These are phyloP conservation scores for Eulithis prunata DNA, from an alignment of 2,888 invertebrate genomes.

Conservation along the genomic window DNA sequence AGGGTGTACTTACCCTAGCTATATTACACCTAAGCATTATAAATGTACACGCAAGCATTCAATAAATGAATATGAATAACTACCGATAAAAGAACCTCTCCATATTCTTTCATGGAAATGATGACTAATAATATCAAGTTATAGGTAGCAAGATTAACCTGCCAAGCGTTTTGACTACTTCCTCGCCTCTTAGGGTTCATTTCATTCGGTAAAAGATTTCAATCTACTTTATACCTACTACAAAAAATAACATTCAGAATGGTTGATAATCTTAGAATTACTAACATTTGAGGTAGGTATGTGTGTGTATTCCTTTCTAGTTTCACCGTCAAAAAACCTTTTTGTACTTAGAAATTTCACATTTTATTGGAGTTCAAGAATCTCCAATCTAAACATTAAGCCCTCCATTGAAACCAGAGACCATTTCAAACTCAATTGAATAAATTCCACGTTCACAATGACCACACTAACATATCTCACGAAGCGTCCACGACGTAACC, in stretches of 20 bases:
- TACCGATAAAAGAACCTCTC: too few relatives aligned
- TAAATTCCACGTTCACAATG: constrained; percentile 39
- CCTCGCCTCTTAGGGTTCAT: too few relatives aligned
- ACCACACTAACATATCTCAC: constrained; percentile 53
- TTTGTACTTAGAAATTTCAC: not conserved
- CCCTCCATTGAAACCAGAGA: constrained; percentile 20
- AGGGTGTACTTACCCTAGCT: too few relatives aligned
- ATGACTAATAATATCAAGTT: too few relatives aligned
- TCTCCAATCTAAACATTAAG: constrained; percentile 10
- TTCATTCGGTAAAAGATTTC: too few relatives aligned
- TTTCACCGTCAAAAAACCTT: not conserved
- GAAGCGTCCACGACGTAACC: constrained; percentile 54
- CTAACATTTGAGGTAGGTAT: not conserved
- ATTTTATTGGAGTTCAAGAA: not conserved
- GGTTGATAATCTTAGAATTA: not conserved
- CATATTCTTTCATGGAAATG: too few relatives aligned
- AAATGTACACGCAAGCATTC: too few relatives aligned
- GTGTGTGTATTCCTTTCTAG: not conserved
- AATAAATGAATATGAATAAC: too few relatives aligned
- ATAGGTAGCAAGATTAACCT: too few relatives aligned
- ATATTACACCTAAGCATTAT: too few relatives aligned
- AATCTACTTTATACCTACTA: too few relatives aligned
- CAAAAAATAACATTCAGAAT: not conserved
- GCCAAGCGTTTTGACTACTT: too few relatives aligned
- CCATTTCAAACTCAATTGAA: constrained; percentile 33